phyloP scores from a whole-genome alignment of 2,888 invertebrate species.

The Diarsia dahlii region DNA sequence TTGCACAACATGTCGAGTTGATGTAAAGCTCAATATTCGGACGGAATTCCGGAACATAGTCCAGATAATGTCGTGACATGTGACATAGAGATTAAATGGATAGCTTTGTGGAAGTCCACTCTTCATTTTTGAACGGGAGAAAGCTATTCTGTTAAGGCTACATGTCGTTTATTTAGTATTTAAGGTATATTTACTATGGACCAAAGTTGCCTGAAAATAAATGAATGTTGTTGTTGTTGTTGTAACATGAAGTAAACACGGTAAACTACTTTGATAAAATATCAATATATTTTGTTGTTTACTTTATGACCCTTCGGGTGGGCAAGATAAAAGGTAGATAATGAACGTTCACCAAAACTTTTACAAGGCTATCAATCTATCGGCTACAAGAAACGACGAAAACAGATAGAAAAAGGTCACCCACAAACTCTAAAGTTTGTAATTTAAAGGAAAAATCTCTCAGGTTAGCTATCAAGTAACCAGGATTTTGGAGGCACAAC shows the following conservation, averaged over 20 bases:
- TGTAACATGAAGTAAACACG: neutral
- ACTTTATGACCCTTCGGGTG: neutral
- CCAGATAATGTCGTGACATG: neutral
- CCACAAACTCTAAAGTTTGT: slow-evolving; percentile 36
- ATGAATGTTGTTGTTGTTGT: no score
- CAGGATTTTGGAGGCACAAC: slow-evolving; percentile 38
- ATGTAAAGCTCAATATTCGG: neutral
- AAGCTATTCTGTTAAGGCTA: no score
- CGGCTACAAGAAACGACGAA: slow-evolving; percentile 1
- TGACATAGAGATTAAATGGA: slow-evolving; percentile 1
- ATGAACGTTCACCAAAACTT: slow-evolving; percentile 18
- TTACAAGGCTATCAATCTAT: slow-evolving; percentile 16
- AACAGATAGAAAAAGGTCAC: slow-evolving; percentile 26
- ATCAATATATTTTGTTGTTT: no score
- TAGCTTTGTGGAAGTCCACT: neutral
- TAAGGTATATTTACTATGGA: no score
- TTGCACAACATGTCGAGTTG: neutral
- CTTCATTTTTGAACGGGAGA: neutral
- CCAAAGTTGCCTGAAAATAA: no score
- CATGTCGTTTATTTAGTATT: no score
- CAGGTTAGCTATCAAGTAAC: neutral
- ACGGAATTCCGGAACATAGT: neutral
- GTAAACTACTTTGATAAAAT: slow-evolving; percentile 1
- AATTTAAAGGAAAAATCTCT: slow-evolving; percentile 42
- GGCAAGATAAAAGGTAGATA: slow-evolving; percentile 8